phyloP scores from a whole-genome alignment of 2,797 vertebrate species.

The Takifugu rubripes region DNA sequence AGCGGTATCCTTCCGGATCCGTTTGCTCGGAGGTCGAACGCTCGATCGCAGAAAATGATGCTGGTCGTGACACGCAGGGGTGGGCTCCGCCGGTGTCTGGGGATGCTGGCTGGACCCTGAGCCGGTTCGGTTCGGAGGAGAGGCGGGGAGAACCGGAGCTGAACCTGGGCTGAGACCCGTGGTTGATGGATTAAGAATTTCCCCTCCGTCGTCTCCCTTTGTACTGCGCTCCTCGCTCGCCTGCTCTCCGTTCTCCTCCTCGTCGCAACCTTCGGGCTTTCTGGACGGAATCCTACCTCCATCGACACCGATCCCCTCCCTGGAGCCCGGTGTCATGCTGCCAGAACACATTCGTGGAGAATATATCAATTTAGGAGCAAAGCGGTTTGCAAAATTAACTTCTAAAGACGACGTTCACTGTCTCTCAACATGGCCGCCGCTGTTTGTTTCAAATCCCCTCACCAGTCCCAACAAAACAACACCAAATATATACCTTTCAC shows the following conservation, averaged over 20 bases:
- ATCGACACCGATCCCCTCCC: constrained; percentile 87
- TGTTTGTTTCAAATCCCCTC: constrained; percentile 98
- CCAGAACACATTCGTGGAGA: constrained; percentile 57
- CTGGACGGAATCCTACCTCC: constrained; percentile 87
- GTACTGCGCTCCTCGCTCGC: constrained; percentile 89
- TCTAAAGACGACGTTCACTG: constrained; percentile 80
- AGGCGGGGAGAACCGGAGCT: constrained; percentile 67
- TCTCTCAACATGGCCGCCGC: constrained; percentile 99
- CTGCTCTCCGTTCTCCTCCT: constrained; percentile 85
- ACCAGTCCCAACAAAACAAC: constrained; percentile 88
- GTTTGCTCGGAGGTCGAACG: constrained; percentile 96
- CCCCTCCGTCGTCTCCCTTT: constrained; percentile 88
- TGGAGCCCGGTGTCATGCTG: constrained; percentile 97
- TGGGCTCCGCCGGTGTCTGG: constrained; percentile 59
- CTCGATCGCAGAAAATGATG: constrained; percentile 99
- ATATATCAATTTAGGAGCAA: constrained; percentile 57
- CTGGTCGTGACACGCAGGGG: constrained; percentile 88
- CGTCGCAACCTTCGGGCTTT: constrained; percentile 87
- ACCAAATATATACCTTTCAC: constrained; percentile 65
- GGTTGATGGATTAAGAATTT: constrained; percentile 78
- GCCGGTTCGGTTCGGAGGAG: constrained; percentile 65
- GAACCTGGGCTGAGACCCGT: constrained; percentile 70
- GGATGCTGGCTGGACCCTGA: constrained; percentile 54
- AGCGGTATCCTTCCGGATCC: constrained; percentile 91
- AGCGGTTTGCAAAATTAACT: constrained; percentile 74